Percentiles rank a stretch among this genome's conserved stretches.
These are phyloP conservation scores for Drosophila albomicans DNA, from an alignment of 1,140 invertebrate species.

Conservation along the genomic window DNA sequence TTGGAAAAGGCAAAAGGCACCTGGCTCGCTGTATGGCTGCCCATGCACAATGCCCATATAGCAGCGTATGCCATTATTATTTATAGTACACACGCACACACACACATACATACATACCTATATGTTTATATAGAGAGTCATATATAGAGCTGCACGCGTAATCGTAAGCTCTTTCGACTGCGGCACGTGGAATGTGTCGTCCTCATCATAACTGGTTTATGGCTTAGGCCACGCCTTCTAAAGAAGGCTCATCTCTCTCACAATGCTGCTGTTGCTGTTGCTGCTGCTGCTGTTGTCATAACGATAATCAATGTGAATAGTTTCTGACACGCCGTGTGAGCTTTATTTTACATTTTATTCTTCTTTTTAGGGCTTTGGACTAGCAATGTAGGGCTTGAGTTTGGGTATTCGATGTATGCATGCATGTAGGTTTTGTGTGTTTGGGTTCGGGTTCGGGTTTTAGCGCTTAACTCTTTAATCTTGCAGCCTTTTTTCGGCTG, in stretches of 20 bases:
- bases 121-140: not conserved
- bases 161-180: not conserved
- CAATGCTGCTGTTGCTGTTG: not conserved
- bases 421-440: too few species aligned
- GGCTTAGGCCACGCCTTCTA: conserved; percentile 14
- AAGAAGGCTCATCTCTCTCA: not conserved
- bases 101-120: not conserved
- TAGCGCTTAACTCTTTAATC: conserved; percentile 76
- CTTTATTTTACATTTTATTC: conserved; percentile 37
- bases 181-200: not conserved
- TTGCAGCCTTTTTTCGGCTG: conserved; percentile 53
- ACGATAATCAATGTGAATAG: conserved; percentile 67
- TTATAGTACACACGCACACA: not conserved
- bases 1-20: conserved; percentile 55
- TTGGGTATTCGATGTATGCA: conserved; percentile 17
- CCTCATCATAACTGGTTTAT: conserved; percentile 39
- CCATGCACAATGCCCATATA: conserved; percentile 10
- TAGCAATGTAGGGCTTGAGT: not conserved
- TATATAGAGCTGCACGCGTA: too few species aligned
- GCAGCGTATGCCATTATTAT: not conserved
- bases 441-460: conserved; percentile 19
- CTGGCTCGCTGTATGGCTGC: conserved; percentile 23
- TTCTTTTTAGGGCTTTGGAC: conserved; percentile 4
- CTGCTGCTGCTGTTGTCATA: conserved; percentile 5
- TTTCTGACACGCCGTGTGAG: conserved; percentile 42